phyloP scores from a whole-genome alignment of 2,113 vertebrate species.

The Coreoperca whiteheadi region DNA sequence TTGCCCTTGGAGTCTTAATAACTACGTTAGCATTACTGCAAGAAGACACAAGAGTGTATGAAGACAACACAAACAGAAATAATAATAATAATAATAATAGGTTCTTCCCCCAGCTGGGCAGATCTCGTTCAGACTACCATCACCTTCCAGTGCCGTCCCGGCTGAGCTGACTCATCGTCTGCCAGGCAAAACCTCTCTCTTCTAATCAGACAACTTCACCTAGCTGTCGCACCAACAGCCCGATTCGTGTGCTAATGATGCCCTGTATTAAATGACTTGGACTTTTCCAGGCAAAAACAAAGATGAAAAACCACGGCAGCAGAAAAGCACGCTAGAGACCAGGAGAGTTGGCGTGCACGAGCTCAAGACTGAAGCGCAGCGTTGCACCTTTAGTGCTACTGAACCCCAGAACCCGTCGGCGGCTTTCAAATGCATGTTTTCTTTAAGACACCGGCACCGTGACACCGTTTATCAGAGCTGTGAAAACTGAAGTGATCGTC shows the following conservation, averaged over 20 bases:
- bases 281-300: background rate
- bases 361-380: background rate
- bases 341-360: background rate
- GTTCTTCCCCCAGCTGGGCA: background rate
- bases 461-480: no score
- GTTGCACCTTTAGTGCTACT: no score
- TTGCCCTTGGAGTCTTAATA: no score
- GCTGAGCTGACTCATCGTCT: background rate
- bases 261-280: background rate
- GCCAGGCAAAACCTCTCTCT: background rate
- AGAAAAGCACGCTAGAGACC: background rate
- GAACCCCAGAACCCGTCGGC: no score
- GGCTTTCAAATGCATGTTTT: no score
- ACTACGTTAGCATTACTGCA: no score
- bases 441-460: no score
- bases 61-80: no score
- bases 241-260: background rate
- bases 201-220: background rate
- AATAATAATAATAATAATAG: no score
- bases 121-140: background rate
- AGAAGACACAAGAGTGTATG: no score
- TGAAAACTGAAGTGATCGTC: no score
- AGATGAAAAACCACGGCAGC: no score
- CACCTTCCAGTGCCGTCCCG: background rate
- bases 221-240: background rate